phyloP scores from a whole-genome alignment of 2,888 invertebrate species.

The Himalopsyche anomala region DNA sequence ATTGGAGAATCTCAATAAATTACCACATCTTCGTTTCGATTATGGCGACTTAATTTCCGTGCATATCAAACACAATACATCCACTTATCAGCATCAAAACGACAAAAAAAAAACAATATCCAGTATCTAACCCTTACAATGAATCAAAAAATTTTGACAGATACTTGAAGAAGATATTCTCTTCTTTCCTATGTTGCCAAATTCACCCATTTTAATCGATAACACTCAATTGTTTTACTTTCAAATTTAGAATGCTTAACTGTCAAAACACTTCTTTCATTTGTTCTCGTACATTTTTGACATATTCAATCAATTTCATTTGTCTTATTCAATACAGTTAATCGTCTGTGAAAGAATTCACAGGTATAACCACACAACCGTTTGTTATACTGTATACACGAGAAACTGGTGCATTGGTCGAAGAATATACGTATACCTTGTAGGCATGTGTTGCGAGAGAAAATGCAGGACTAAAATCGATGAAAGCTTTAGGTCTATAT shows the following conservation, averaged over 20 bases:
- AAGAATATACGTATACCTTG: not conserved
- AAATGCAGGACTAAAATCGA: constrained; percentile 43
- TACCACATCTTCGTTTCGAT: not conserved
- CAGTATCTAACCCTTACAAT: not conserved
- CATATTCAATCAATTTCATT: not conserved
- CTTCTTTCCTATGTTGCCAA: not conserved
- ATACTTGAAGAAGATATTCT: not conserved
- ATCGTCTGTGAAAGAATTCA: not conserved
- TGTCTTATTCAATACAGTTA: not conserved
- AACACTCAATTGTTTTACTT: not conserved
- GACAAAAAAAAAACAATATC: not conserved
- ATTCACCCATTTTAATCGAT: not conserved
- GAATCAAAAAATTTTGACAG: not conserved
- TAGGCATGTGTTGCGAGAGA: not conserved
- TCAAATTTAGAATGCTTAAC: not conserved
- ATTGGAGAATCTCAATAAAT: constrained; percentile 12
- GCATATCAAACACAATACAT: not conserved
- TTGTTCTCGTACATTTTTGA: not conserved
- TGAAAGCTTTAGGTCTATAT: not conserved
- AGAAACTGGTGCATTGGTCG: constrained; percentile 4
- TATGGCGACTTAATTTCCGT: not conserved
- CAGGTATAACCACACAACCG: not conserved
- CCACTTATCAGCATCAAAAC: not conserved
- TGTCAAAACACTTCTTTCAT: not conserved
- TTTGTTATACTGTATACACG: not conserved